These are phyloP conservation scores for Phthorimaea operculella DNA, from an alignment of 1,140 invertebrate species.

Conservation along the genomic window DNA sequence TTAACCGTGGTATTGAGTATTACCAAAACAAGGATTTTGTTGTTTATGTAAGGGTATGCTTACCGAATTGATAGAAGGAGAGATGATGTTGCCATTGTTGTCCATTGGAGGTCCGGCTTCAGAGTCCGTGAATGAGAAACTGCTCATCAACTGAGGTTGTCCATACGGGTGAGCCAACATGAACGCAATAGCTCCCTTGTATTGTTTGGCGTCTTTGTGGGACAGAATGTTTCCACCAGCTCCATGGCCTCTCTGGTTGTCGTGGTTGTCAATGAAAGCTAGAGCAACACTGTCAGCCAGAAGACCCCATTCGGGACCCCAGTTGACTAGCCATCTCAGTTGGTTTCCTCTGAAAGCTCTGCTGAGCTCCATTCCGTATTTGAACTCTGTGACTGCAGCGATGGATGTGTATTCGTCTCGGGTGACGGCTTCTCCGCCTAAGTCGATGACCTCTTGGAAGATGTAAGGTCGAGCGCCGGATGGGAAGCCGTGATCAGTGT, in stretches of 20 bases:
- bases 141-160: slow-evolving; percentile 82
- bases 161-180: slow-evolving; percentile 87
- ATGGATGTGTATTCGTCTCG: slow-evolving; percentile 74
- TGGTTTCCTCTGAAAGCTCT: slow-evolving; percentile 56
- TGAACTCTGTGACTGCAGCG: slow-evolving; percentile 81
- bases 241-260: slow-evolving; percentile 71
- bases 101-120: slow-evolving; percentile 73
- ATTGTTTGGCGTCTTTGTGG: slow-evolving; percentile 69
- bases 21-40: no score
- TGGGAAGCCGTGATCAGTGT: slow-evolving; percentile 71
- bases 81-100: slow-evolving; percentile 71
- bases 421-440: slow-evolving; percentile 75
- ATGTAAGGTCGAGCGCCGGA: slow-evolving; percentile 72
- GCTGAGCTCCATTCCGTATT: slow-evolving; percentile 50
- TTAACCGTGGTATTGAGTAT: no score
- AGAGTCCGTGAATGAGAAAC: slow-evolving; percentile 70
- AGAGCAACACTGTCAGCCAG: slow-evolving; percentile 68
- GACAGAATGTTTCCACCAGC: slow-evolving; percentile 70
- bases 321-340: slow-evolving; percentile 56
- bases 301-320: slow-evolving; percentile 71
- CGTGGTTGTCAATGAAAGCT: slow-evolving; percentile 75
- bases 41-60: slow-evolving; percentile 13
- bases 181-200: slow-evolving; percentile 79
- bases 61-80: slow-evolving; percentile 71
- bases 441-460: slow-evolving; percentile 87